phyloP scores from a whole-genome alignment of 1,140 invertebrate species.

The Dendrolimus kikuchii region DNA sequence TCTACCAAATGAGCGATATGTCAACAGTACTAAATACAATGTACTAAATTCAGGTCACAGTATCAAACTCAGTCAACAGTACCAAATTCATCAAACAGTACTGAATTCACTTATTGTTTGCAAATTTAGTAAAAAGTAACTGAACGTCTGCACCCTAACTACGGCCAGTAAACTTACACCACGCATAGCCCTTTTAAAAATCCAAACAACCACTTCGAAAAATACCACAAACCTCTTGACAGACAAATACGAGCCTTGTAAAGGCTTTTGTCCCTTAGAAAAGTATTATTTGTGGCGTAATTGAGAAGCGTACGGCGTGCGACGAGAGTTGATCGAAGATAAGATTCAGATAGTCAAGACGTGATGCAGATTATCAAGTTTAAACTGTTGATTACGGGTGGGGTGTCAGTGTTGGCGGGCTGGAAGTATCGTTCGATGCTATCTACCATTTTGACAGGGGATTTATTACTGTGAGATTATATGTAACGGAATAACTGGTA shows the following conservation, averaged over 20 bases:
- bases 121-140: too few species aligned
- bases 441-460: too few species aligned
- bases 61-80: too few species aligned
- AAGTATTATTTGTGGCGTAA: constrained; percentile 3
- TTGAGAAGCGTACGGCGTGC: constrained; percentile 6
- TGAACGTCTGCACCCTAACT: too few species aligned
- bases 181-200: too few species aligned
- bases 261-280: background rate
- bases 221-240: background rate
- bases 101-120: too few species aligned
- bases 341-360: constrained; percentile 30
- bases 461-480: background rate
- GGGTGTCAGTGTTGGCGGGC: constrained; percentile 8
- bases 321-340: constrained; percentile 22
- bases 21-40: too few species aligned
- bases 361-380: constrained; percentile 33
- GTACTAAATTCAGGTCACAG: too few species aligned
- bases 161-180: too few species aligned
- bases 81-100: too few species aligned
- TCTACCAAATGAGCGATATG: too few species aligned
- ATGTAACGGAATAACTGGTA: background rate
- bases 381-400: constrained; percentile 11
- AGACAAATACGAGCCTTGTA: background rate
- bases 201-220: background rate
- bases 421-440: too few species aligned